Evolutionary conservation across 2,113 vertebrate genomes (phyloP).

Genomic region (Pagrus major): DNA sequence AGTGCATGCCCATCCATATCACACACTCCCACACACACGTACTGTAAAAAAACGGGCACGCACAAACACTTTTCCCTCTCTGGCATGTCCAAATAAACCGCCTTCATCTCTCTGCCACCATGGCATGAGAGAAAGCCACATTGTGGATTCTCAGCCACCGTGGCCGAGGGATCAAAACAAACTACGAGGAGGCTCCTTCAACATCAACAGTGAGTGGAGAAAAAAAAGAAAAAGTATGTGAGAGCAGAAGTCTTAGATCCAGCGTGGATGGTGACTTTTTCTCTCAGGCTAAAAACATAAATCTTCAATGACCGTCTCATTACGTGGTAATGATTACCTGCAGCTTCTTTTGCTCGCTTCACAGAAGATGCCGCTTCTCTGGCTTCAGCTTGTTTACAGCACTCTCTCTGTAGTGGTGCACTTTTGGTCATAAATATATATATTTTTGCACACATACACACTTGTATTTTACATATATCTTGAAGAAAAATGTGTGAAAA

Average conservation of each 20-base stretch:
- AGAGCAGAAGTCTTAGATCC: not conserved
- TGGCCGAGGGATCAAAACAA: slow-evolving; percentile 69
- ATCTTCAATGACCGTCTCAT: slow-evolving; percentile 38
- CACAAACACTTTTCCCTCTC: not conserved
- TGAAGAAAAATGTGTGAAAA: not conserved
- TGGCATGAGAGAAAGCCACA: slow-evolving; percentile 65
- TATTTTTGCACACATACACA: not conserved
- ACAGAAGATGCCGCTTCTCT: not conserved
- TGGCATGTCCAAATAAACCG: not conserved
- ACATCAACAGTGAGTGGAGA: slow-evolving; percentile 26
- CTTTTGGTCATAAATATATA: not conserved
- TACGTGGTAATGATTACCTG: slow-evolving; percentile 16
- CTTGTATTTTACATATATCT: not conserved
- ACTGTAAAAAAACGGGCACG: slow-evolving; percentile 30
- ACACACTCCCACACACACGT: slow-evolving; percentile 41
- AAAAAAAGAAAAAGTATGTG: slow-evolving; percentile 10
- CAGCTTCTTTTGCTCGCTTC: not conserved
- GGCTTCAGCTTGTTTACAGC: not conserved
- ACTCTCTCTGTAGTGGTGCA: not conserved
- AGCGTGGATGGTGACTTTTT: not conserved
- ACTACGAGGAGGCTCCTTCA: slow-evolving; percentile 29
- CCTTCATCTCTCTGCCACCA: slow-evolving; percentile 28
- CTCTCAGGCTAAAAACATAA: slow-evolving; percentile 20
- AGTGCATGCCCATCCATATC: slow-evolving; percentile 32
- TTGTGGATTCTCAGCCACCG: slow-evolving; percentile 66